Evolutionary conservation across 2,797 vertebrate genomes (phyloP).

Genomic region (Alca torda): DNA sequence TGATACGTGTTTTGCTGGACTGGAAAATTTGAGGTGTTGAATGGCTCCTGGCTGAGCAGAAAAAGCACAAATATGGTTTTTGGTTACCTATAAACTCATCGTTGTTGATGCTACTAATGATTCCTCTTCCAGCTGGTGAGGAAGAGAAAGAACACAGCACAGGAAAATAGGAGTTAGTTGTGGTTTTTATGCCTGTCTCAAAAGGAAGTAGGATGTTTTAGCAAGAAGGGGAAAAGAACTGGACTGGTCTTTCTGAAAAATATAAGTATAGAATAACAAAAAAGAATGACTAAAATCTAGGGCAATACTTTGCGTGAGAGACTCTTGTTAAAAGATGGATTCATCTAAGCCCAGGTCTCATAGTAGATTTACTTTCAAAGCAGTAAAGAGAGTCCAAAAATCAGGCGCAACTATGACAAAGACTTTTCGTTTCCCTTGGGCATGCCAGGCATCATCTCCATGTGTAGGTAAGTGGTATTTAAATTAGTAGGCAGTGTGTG

Average conservation of each 20-base stretch:
- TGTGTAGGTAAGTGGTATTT: background rate
- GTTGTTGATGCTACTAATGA: background rate
- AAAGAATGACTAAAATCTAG: background rate
- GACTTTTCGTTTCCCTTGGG: background rate
- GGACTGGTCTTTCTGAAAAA: background rate
- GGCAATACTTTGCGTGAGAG: background rate
- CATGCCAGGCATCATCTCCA: background rate
- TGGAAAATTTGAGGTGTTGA: background rate
- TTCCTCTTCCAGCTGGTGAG: background rate
- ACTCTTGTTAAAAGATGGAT: background rate
- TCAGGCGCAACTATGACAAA: background rate
- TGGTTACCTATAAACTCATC: background rate
- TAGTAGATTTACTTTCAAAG: background rate
- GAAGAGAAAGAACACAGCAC: background rate
- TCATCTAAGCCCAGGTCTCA: background rate
- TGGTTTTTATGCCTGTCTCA: rapidly evolving
- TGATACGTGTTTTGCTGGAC: background rate
- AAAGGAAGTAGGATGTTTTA: background rate
- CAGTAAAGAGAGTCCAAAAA: background rate
- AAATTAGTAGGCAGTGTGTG: background rate
- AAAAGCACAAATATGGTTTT: background rate
- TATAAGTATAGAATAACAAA: background rate
- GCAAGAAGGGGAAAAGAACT: background rate
- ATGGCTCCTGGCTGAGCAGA: background rate
- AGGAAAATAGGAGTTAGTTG: background rate